phyloP scores from a whole-genome alignment of 2,113 vertebrate species.

The Sclerurus mexicanus region DNA sequence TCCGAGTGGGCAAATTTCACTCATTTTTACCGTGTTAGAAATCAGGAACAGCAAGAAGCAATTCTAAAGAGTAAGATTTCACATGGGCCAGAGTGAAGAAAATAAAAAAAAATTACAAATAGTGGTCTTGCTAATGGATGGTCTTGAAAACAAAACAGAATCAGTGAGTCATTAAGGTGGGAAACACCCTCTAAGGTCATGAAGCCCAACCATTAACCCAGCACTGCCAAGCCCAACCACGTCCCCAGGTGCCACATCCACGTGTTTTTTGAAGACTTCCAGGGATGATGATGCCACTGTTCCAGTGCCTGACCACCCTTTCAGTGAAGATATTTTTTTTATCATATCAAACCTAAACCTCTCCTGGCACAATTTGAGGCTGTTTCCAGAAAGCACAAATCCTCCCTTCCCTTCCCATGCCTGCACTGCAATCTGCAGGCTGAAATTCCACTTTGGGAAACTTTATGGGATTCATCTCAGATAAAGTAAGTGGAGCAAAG shows the following conservation, averaged over 20 bases:
- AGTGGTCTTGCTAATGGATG: fast-evolving
- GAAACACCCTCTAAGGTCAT: background rate
- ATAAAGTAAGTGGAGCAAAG: fast-evolving
- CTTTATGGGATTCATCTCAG: background rate
- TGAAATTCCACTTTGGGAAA: background rate
- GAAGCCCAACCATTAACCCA: background rate
- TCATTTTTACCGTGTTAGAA: background rate
- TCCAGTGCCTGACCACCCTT: background rate
- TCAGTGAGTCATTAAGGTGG: too few species aligned
- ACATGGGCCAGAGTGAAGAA: fast-evolving
- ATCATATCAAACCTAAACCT: too few species aligned
- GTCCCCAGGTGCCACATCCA: background rate
- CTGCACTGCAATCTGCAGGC: background rate
- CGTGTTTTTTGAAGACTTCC: fast-evolving
- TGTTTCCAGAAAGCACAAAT: background rate
- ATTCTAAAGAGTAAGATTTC: background rate
- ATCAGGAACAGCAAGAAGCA: background rate
- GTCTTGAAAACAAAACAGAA: background rate
- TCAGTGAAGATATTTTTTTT: background rate
- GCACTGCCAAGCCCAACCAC: too few species aligned
- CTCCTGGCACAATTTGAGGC: background rate
- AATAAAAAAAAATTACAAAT: background rate
- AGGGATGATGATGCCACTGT: background rate
- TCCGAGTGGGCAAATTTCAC: background rate
- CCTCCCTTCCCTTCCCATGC: background rate